Evolutionary conservation across 2,113 vertebrate species (phyloP), one percentile per base, ranked within the genome.

Genomic region (Osmerus mordax): DNA sequence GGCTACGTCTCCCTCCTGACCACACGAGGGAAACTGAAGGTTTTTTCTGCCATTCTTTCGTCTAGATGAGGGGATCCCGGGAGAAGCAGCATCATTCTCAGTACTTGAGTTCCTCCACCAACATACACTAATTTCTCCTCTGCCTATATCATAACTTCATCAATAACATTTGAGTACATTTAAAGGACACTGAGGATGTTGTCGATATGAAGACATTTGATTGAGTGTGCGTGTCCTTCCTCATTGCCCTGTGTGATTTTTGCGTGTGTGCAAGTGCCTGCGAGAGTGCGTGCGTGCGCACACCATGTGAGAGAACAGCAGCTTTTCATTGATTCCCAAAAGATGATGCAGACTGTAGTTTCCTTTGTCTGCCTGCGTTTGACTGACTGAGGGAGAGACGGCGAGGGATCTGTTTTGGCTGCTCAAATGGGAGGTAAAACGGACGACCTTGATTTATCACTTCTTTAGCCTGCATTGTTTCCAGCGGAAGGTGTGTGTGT

Each of bases 381-480:
- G 67, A 83, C 77, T 69, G 25, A 71, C 14, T 58, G n/a, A 69
- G 41, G 8, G 41, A 47, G 41, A 47, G 41, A 47, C 8, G 7
- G 25, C 9, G 69, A 51, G 53, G 60, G 61, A 23, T 12, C 4
- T 25, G 2, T 52, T 1, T 7, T 51, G 28, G 41, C 2, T 61
- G 23, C 53, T 23, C 19, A 66, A 32, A 47, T 16, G 32, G 41
- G 29, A 61, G 69, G 81, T 79, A 70, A 29, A 12, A 67, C 75
- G 67, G 73, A 78, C 2, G n/a, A 87, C 81, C 82, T 86, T 85
- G 79, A 84, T 89, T 74, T 80, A 88, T 87, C 74, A 88, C 86
- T 88, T 87, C 91, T 88, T 79, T 83, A 88, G 84, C 86, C 87
- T 91, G 90, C 88, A 85, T 87, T 91, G 92, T 92, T 92, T 92